phyloP scores from a whole-genome alignment of 1,140 invertebrate species.

The Bombus huntii region DNA sequence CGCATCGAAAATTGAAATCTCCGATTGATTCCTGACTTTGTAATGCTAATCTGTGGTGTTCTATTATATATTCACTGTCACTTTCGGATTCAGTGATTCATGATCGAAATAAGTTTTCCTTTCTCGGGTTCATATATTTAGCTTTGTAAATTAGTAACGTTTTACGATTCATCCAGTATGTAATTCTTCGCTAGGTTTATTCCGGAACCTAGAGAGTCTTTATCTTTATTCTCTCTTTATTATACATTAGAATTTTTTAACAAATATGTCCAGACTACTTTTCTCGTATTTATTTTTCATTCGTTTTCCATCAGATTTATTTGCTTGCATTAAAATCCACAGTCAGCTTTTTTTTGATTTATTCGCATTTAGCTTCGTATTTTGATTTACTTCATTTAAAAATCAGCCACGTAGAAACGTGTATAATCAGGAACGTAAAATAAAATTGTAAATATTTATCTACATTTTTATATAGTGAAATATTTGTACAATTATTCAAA shows the following conservation, averaged over 20 bases:
- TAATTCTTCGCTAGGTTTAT: no score
- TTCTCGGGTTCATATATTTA: no score
- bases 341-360: background rate
- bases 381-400: background rate
- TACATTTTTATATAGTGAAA: background rate
- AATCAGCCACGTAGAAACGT: background rate
- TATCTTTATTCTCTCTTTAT: no score
- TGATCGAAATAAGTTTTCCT: background rate
- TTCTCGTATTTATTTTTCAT: background rate
- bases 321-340: background rate
- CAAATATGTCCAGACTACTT: background rate
- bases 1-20: background rate
- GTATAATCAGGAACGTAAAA: background rate
- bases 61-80: background rate
- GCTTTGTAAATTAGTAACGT: no score
- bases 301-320: background rate
- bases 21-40: background rate
- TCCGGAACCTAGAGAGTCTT: no score
- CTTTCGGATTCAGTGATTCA: no score
- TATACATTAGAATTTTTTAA: background rate
- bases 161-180: no score
- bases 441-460: background rate
- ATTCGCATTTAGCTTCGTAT: background rate
- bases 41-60: background rate
- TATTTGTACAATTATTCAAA: background rate